Base-by-base conservation (phyloP, 2,797 vertebrate species). In the Parauchenoglanis ngamensis region DNA sequence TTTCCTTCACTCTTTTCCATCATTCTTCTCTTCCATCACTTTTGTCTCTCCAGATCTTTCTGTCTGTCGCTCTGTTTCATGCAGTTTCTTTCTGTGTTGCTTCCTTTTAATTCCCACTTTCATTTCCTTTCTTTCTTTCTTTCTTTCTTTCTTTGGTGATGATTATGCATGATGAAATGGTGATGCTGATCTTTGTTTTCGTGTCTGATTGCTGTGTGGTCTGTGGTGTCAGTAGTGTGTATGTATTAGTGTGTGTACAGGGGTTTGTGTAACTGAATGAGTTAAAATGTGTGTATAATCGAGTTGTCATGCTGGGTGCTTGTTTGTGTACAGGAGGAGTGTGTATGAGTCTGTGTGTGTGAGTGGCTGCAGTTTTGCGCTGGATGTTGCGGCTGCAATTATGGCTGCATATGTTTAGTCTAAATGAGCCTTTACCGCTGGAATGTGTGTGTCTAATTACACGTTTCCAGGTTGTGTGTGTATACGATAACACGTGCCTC, bases 391-490 rank as follows among this genome's bases (percentile, higher is more conserved):
- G 87, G 68, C 40, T 81, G 68, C 76, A 61, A 85, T 88, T 75
- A 85, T 67, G 77, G 68, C 40, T 23, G 31, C 46, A 49, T 61
- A 25, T 88, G 84, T 88, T 82, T 88, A 82, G 87, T 88, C 87
- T 82, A 75, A 88, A 88, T 65, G 76, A 79, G 67, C 44, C 65
- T 85, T 63, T 73, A 83, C 78, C 44, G 0, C 49, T 57, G 67
- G 59, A 80, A 83, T 84, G 84, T 83, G 83, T 88, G 84, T 28
- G 35, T 86, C 35, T 86, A 83, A 88, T 77, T 57, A 77, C 84
- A 85, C 17, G 84, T 77, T 82, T 76, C 59, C 57, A 40, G 21
- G 31, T 17, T 31, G 67, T 17, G 59, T 73, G 44, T 57, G 52
- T 83, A 83, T 49, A 67, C 15, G 44, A 49, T 40, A 82, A 82